These are phyloP conservation scores for Lithophane ornitopus DNA, from an alignment of 2,888 invertebrate species.

Conservation along the genomic window DNA sequence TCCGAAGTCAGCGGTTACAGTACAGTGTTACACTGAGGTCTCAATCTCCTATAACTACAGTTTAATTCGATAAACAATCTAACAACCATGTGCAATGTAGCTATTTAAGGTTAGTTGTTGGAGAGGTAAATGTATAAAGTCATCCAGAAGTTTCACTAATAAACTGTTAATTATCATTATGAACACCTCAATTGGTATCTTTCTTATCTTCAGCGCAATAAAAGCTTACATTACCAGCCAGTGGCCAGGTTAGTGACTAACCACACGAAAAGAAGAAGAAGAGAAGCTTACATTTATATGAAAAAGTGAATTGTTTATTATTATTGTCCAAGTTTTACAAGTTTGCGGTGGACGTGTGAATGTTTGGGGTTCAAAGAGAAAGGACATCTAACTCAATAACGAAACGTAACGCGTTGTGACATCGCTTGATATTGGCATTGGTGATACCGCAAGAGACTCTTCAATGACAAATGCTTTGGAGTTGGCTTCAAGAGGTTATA, in stretches of 20 bases:
- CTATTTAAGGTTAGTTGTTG: not conserved
- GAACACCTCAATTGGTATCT: not conserved
- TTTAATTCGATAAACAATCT: not conserved
- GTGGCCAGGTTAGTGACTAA: too few species aligned
- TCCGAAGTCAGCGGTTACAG: not conserved
- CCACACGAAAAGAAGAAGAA: too few species aligned
- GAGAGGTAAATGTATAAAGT: not conserved
- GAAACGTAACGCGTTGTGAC: slow-evolving; percentile 18
- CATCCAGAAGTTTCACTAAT: not conserved
- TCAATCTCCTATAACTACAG: not conserved
- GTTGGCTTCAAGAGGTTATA: slow-evolving; percentile 9
- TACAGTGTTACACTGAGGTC: not conserved
- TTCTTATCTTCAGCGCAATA: not conserved
- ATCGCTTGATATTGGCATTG: slow-evolving; percentile 57
- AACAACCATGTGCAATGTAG: not conserved
- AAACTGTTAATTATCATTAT: not conserved
- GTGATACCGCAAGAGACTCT: slow-evolving; percentile 21
- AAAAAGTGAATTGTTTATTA: slow-evolving; percentile 27
- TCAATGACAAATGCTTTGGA: slow-evolving; percentile 42
- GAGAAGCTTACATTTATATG: not conserved
- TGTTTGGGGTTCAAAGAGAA: slow-evolving; percentile 46
- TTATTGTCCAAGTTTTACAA: slow-evolving; percentile 39
- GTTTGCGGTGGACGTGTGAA: slow-evolving; percentile 38
- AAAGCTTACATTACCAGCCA: not conserved
- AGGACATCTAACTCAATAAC: slow-evolving; percentile 46